Percentiles rank a stretch among this genome's conserved stretches.
phyloP scores from a whole-genome alignment of 2,888 invertebrate genomes.

The Drosophila nigricruria region DNA sequence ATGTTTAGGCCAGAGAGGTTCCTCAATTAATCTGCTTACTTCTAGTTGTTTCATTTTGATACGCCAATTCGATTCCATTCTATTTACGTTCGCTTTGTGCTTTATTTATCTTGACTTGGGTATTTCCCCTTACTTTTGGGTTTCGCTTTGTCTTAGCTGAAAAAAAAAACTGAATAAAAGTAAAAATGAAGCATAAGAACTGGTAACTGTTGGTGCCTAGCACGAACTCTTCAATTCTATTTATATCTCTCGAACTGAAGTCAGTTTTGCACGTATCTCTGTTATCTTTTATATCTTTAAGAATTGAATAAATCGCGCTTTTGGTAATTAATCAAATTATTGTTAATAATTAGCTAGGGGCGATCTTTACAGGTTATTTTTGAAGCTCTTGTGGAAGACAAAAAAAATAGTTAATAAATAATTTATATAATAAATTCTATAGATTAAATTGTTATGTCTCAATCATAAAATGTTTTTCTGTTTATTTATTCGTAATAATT shows the following conservation, averaged over 20 bases:
- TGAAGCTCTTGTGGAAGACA: not conserved
- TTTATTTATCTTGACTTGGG: slow-evolving; percentile 19
- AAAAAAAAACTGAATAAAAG: not conserved
- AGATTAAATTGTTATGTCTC: not conserved
- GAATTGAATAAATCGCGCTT: not conserved
- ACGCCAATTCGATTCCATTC: slow-evolving; percentile 10
- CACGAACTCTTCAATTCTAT: slow-evolving; percentile 26
- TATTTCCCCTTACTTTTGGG: not conserved
- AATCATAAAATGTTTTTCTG: not conserved
- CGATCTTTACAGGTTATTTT: not conserved
- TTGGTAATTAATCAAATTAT: slow-evolving; percentile 40
- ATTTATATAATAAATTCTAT: no score
- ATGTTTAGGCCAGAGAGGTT: not conserved
- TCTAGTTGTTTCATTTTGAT: slow-evolving; percentile 1
- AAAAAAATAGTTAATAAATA: no score
- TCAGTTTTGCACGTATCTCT: slow-evolving; percentile 18
- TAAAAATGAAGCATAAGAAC: slow-evolving; percentile 15
- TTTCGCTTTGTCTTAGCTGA: not conserved
- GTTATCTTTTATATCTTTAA: not conserved
- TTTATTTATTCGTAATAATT: not conserved
- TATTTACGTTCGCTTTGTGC: slow-evolving; percentile 28
- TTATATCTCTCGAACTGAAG: slow-evolving; percentile 19
- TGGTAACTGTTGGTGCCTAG: slow-evolving; percentile 50
- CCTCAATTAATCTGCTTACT: slow-evolving; percentile 23
- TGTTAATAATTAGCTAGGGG: slow-evolving; percentile 3